phyloP scores from a whole-genome alignment of 1,140 invertebrate species.

The Nixonia krombeini region DNA sequence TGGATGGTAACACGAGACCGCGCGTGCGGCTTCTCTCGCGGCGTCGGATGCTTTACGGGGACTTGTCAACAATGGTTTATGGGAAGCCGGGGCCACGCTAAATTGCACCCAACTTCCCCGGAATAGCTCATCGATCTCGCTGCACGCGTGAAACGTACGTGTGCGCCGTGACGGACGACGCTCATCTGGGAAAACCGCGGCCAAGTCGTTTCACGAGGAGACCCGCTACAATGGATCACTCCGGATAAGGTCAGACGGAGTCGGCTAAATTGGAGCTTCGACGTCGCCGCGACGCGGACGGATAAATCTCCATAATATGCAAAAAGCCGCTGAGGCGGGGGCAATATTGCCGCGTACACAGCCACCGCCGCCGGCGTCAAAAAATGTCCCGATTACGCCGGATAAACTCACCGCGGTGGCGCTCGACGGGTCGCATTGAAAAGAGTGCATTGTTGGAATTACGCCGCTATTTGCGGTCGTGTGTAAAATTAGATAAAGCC shows the following conservation, averaged over 20 bases:
- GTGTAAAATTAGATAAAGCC: too few species aligned
- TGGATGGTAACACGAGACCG: constrained; percentile 4
- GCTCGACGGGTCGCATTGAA: too few species aligned
- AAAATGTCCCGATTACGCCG: constrained; percentile 47
- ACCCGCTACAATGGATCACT: constrained; percentile 47
- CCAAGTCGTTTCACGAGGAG: constrained; percentile 50
- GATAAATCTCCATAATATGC: constrained; percentile 48
- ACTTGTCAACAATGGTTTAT: constrained; percentile 52
- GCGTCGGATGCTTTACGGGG: constrained; percentile 46
- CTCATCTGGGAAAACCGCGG: constrained; percentile 50
- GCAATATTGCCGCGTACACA: constrained; percentile 39
- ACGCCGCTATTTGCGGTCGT: too few species aligned
- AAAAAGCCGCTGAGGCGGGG: too few species aligned
- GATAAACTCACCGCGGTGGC: too few species aligned
- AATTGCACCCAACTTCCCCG: constrained; percentile 46
- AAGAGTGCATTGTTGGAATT: too few species aligned
- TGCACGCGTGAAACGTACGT: constrained; percentile 45
- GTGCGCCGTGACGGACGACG: constrained; percentile 42
- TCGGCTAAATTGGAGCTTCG: constrained; percentile 42
- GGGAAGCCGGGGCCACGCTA: constrained; percentile 43
- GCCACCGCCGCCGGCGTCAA: constrained; percentile 33
- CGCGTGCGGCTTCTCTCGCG: constrained; percentile 12
- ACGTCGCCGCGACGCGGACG: constrained; percentile 34
- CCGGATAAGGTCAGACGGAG: constrained; percentile 31
- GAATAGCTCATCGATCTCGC: constrained; percentile 48